These are phyloP conservation scores for Geotrypetes seraphini DNA, from an alignment of 2,797 vertebrate species.

Conservation along the genomic window DNA sequence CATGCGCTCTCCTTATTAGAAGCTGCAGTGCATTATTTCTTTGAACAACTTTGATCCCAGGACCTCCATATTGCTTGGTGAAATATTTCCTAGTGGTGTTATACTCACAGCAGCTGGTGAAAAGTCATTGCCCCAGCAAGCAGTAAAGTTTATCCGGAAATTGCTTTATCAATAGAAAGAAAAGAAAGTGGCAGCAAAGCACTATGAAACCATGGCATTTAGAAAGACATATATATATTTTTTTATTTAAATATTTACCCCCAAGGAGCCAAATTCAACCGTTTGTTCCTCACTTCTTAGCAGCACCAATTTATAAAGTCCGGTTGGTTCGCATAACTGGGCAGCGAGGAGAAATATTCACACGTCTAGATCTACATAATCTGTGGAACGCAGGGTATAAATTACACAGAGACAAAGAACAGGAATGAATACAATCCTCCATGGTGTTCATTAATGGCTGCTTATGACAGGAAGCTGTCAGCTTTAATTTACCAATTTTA, in stretches of 20 bases:
- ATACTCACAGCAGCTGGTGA: no score
- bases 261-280: conserved; percentile 2
- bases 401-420: conserved; percentile 15
- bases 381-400: conserved; percentile 12
- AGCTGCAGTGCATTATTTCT: no score
- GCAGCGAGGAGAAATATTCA: conserved; percentile 13
- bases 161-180: neutral
- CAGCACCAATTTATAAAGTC: conserved; percentile 11
- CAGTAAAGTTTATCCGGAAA: conserved; percentile 1
- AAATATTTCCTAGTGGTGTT: no score
- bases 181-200: conserved; percentile 1
- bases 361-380: conserved; percentile 6
- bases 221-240: neutral
- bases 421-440: conserved; percentile 15
- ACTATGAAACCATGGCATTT: neutral
- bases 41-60: no score
- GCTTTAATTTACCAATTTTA: conserved; percentile 31
- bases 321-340: conserved; percentile 15
- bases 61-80: no score
- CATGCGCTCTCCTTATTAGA: no score
- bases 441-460: conserved; percentile 25
- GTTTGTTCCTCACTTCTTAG: conserved; percentile 7
- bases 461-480: conserved; percentile 23
- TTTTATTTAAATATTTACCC: conserved; percentile 5
- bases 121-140: no score